Percentiles rank a stretch among this genome's conserved stretches.
These are phyloP conservation scores for Coptodon bakossiorum DNA, from an alignment of 2,113 vertebrate species.

Conservation along the genomic window DNA sequence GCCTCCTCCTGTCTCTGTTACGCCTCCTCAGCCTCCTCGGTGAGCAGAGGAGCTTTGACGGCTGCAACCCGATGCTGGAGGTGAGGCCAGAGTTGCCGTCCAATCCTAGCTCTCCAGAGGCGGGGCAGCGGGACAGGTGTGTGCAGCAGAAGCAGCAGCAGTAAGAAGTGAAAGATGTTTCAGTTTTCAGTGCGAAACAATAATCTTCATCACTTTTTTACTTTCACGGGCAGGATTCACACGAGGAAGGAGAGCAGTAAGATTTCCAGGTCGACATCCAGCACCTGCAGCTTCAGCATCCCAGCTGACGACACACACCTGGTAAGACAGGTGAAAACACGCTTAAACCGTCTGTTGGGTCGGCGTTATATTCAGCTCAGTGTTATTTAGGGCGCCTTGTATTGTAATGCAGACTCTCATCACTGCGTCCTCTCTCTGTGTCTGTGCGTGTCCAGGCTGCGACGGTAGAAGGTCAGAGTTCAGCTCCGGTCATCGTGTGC, in stretches of 20 bases:
- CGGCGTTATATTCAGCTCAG: neutral
- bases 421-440: conserved; percentile 51
- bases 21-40: conserved; percentile 68
- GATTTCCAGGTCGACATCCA: conserved; percentile 85
- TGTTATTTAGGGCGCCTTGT: neutral
- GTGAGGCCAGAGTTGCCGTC: conserved; percentile 83
- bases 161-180: neutral
- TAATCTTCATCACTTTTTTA: neutral
- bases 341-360: too few species aligned
- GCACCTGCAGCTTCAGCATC: conserved; percentile 87
- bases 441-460: conserved; percentile 60
- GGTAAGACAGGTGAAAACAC: conserved; percentile 54
- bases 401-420: neutral
- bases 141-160: neutral
- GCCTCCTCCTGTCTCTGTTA: neutral
- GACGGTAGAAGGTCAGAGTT: conserved; percentile 67
- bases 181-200: neutral
- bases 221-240: conserved; percentile 62
- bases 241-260: conserved; percentile 81
- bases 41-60: conserved; percentile 80
- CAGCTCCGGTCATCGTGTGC: conserved; percentile 80
- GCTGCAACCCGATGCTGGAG: conserved; percentile 80
- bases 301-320: conserved; percentile 80
- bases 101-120: conserved; percentile 93
- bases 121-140: conserved; percentile 80